phyloP scores from a whole-genome alignment of 2,797 vertebrate species.

The Epinephelus malabaricus region DNA sequence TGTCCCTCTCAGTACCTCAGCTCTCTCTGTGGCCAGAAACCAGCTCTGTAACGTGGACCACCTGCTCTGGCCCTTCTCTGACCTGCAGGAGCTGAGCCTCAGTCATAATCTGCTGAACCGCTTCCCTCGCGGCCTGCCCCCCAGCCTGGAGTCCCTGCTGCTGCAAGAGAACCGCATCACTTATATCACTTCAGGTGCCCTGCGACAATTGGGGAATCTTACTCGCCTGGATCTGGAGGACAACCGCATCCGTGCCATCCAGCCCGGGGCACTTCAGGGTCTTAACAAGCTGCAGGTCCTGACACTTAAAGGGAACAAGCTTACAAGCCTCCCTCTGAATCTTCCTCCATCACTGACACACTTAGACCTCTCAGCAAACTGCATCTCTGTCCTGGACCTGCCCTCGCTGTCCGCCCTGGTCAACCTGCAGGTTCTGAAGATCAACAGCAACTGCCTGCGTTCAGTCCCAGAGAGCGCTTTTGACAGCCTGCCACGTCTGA shows the following conservation, averaged over 20 bases:
- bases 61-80: slow-evolving; percentile 77
- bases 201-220: slow-evolving; percentile 85
- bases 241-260: slow-evolving; percentile 86
- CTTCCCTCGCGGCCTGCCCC: slow-evolving; percentile 86
- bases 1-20: slow-evolving; percentile 81
- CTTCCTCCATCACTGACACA: slow-evolving; percentile 83
- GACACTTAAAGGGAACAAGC: slow-evolving; percentile 83
- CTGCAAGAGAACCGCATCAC: slow-evolving; percentile 87
- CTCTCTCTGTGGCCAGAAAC: slow-evolving; percentile 86
- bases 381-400: slow-evolving; percentile 82
- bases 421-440: slow-evolving; percentile 85
- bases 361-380: slow-evolving; percentile 86
- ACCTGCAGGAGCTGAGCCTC: slow-evolving; percentile 87
- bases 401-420: slow-evolving; percentile 79
- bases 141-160: slow-evolving; percentile 86
- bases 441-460: slow-evolving; percentile 87
- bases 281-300: slow-evolving; percentile 81
- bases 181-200: slow-evolving; percentile 82
- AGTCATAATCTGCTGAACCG: slow-evolving; percentile 84
- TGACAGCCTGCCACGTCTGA: slow-evolving; percentile 78
- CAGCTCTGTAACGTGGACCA: slow-evolving; percentile 87
- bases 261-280: slow-evolving; percentile 81
- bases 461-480: slow-evolving; percentile 84
- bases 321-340: slow-evolving; percentile 77
- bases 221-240: slow-evolving; percentile 85